phyloP scores from a whole-genome alignment of 2,888 invertebrate genomes.

The Coenonympha glycerion region DNA sequence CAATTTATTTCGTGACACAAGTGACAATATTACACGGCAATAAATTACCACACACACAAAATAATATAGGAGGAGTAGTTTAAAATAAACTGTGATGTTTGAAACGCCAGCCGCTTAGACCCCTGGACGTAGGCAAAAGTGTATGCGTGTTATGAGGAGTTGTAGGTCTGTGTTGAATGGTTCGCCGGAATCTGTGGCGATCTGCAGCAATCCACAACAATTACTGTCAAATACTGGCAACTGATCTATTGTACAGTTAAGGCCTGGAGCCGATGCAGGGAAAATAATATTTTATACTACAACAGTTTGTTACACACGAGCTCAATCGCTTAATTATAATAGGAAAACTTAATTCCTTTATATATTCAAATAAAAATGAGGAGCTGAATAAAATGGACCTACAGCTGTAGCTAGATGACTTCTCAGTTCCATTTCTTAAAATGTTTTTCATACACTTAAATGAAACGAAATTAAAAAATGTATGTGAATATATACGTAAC shows the following conservation, averaged over 20 bases:
- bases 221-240: conserved; percentile 69
- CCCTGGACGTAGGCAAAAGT: conserved; percentile 1
- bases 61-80: conserved; percentile 10
- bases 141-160: conserved; percentile 8
- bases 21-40: conserved; percentile 17
- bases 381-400: no score
- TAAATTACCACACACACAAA: conserved; percentile 17
- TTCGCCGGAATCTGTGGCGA: conserved; percentile 26
- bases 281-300: conserved; percentile 19
- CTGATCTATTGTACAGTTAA: conserved; percentile 53
- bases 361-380: no score
- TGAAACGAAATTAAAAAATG: no score
- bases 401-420: no score
- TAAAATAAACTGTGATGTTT: conserved; percentile 15
- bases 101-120: conserved; percentile 2
- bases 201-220: conserved; percentile 52
- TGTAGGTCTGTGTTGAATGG: conserved; percentile 18
- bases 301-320: neutral
- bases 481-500: no score
- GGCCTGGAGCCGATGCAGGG: conserved; percentile 33
- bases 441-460: neutral
- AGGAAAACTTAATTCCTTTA: no score
- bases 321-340: neutral
- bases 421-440: neutral
- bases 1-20: conserved; percentile 12